Evolutionary conservation across 2,113 vertebrate genomes (phyloP).

Genomic region (Chaetodon auriga): DNA sequence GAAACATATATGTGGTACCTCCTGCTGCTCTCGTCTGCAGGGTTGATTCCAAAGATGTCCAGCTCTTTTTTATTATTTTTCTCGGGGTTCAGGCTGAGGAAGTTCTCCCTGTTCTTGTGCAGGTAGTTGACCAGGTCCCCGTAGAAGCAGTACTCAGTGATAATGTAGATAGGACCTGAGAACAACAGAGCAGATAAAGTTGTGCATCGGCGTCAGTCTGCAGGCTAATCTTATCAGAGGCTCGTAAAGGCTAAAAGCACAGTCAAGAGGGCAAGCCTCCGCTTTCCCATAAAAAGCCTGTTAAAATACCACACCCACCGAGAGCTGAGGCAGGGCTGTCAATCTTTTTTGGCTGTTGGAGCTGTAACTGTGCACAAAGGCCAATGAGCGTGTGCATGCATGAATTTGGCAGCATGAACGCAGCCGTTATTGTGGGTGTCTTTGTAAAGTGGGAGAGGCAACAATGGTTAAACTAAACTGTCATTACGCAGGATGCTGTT

Average conservation of each 20-base stretch:
- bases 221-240: conserved; percentile 80
- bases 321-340: conserved; percentile 34
- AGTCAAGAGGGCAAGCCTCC: conserved; percentile 63
- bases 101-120: conserved; percentile 97
- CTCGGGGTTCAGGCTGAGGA: conserved; percentile 90
- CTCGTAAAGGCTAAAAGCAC: conserved; percentile 76
- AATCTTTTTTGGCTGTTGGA: conserved; percentile 30
- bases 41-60: conserved; percentile 97
- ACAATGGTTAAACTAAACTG: conserved; percentile 12
- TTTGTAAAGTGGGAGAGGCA: conserved; percentile 38
- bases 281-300: conserved; percentile 72
- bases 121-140: conserved; percentile 98
- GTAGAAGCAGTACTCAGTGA: conserved; percentile 98
- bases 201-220: conserved; percentile 70
- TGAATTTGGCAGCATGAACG: conserved; percentile 15
- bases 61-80: conserved; percentile 93
- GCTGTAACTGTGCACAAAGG: conserved; percentile 24
- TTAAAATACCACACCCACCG: conserved; percentile 73
- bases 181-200: conserved; percentile 58
- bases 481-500: conserved; percentile 10
- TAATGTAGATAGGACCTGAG: conserved; percentile 98
- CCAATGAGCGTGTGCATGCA: conserved; percentile 13
- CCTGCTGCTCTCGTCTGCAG: conserved; percentile 94
- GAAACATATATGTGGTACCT: conserved; percentile 82
- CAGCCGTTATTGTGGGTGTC: conserved; percentile 10